phyloP scores from a whole-genome alignment of 2,113 vertebrate genomes.

The Turnix velox region DNA sequence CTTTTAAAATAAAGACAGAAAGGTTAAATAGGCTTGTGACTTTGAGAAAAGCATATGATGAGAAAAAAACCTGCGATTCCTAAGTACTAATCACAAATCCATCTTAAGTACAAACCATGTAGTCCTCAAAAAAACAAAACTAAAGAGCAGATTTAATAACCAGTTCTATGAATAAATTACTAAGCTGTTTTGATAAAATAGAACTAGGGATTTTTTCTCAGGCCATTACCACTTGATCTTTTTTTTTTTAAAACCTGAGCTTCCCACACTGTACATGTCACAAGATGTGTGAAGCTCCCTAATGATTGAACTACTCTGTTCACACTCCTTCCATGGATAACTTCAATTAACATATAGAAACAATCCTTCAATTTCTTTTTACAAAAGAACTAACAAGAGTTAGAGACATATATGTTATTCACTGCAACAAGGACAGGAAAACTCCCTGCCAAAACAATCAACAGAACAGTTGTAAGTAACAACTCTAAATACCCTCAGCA shows the following conservation, averaged over 20 bases:
- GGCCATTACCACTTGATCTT: neutral
- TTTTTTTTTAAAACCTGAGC: neutral
- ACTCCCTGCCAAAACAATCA: neutral
- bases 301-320: neutral
- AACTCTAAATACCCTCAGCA: neutral
- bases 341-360: neutral
- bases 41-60: neutral
- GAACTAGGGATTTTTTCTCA: neutral
- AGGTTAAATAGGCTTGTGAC: neutral
- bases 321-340: rapidly evolving
- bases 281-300: neutral
- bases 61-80: neutral
- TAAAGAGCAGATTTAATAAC: neutral
- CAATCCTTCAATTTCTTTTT: neutral
- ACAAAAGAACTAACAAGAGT: neutral
- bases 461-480: neutral
- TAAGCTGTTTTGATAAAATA: neutral
- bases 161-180: neutral
- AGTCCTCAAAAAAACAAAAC: neutral
- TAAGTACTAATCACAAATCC: neutral
- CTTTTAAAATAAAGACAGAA: neutral
- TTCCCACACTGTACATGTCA: neutral
- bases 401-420: neutral
- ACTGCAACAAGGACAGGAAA: neutral
- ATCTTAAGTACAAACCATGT: neutral